A percentile compares a stretch with the other conserved stretches of the same genome.
These are phyloP conservation scores for Chamaetylas fuelleborni DNA, from an alignment of 2,113 vertebrate genomes.

Conservation along the genomic window DNA sequence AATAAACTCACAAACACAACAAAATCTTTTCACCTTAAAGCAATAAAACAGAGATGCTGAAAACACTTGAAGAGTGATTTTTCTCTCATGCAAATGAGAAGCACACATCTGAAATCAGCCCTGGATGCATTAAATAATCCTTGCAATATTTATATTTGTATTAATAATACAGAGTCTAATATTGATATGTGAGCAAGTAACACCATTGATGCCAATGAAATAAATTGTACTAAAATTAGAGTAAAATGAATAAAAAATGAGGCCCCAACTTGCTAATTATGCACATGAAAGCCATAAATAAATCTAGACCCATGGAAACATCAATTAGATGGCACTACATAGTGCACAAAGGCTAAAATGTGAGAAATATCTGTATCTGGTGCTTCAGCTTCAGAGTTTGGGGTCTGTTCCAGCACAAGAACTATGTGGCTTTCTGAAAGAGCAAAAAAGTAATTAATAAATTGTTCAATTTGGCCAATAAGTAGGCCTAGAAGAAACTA, in stretches of 20 bases:
- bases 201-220: not conserved
- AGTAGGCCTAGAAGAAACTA: not conserved
- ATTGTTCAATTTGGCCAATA: not conserved
- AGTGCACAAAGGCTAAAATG: not conserved
- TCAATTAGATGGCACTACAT: not conserved
- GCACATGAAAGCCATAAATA: not conserved
- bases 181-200: not conserved
- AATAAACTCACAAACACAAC: not conserved
- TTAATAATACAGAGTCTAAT: conserved; percentile 1
- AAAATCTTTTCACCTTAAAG: not conserved
- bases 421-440: not conserved
- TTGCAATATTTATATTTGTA: not conserved
- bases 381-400: not conserved
- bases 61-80: not conserved
- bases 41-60: not conserved
- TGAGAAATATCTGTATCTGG: not conserved
- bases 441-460: not conserved
- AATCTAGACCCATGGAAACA: not conserved
- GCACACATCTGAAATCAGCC: not conserved
- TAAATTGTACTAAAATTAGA: not conserved
- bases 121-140: not conserved
- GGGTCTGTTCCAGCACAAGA: not conserved
- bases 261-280: not conserved
- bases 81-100: not conserved
- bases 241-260: conserved; percentile 3